phyloP scores from a whole-genome alignment of 2,113 vertebrate genomes.

The Epinephelus lanceolatus region DNA sequence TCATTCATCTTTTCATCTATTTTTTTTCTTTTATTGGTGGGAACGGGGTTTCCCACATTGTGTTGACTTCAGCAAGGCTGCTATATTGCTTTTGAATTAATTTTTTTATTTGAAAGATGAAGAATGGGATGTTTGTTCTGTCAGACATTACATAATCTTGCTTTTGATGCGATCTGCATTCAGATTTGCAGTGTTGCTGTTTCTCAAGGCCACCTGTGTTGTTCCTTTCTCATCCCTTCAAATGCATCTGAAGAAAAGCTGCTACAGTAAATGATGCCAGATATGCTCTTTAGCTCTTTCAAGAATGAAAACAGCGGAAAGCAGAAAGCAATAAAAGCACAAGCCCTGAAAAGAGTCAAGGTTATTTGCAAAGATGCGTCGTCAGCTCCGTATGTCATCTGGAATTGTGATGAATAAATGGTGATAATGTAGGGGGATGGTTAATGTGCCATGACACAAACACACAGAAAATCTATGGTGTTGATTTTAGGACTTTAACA shows the following conservation, averaged over 20 bases:
- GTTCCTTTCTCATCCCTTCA: not conserved
- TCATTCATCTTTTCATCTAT: not conserved
- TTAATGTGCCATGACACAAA: constrained; percentile 52
- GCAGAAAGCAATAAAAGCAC: constrained; percentile 51
- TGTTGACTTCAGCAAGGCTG: not conserved
- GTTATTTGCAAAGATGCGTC: constrained; percentile 15
- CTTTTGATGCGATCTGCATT: not conserved
- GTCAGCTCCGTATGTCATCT: constrained; percentile 17
- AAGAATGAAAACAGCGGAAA: constrained; percentile 8
- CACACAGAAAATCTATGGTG: constrained; percentile 43
- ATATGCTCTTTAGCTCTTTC: not conserved
- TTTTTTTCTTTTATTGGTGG: not conserved
- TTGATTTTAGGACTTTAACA: constrained; percentile 36
- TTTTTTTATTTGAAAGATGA: not conserved
- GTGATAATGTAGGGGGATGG: not conserved
- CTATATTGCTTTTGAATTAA: not conserved
- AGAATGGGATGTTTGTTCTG: not conserved
- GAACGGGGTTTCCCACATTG: not conserved
- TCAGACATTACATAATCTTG: not conserved
- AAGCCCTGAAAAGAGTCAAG: constrained; percentile 56
- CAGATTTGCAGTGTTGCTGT: not conserved
- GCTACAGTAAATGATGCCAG: not conserved
- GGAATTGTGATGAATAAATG: not conserved
- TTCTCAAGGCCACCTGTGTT: not conserved
- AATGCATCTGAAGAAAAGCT: not conserved